Evolutionary conservation across 2,888 invertebrate genomes (phyloP).

Genomic region (Synergus japonicus): DNA sequence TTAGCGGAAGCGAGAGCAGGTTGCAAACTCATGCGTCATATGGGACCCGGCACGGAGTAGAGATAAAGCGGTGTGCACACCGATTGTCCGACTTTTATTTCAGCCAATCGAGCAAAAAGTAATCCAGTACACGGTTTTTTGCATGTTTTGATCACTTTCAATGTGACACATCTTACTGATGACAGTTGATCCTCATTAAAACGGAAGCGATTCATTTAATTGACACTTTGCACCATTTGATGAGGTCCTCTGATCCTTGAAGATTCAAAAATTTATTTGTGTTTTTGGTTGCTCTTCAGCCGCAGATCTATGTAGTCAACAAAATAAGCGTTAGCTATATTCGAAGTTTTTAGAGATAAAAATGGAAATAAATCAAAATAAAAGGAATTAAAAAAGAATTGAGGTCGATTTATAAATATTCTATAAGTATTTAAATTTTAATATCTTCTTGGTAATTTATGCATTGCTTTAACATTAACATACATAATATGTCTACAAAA

Average conservation of each 20-base stretch:
- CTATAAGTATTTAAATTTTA: too few relatives aligned
- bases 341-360: too few relatives aligned
- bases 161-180: constrained; percentile 15
- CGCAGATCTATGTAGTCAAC: too few relatives aligned
- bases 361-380: too few relatives aligned
- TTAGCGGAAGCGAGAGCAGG: constrained; percentile 57
- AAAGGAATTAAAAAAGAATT: too few relatives aligned
- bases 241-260: not conserved
- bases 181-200: not conserved
- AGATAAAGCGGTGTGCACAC: constrained; percentile 35
- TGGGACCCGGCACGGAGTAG: constrained; percentile 46
- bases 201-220: not conserved
- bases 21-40: constrained; percentile 58
- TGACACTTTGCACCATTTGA: not conserved
- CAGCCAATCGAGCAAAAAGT: constrained; percentile 42
- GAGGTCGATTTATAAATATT: too few relatives aligned
- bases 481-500: too few relatives aligned
- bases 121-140: constrained; percentile 41
- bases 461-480: too few relatives aligned
- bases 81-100: constrained; percentile 12
- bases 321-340: too few relatives aligned
- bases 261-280: not conserved
- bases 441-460: too few relatives aligned
- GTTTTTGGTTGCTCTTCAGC: too few relatives aligned
- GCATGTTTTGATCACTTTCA: constrained; percentile 26